Conservation (phyloP, 2,797 vertebrate genomes). For the Tapera naevia region DNA sequence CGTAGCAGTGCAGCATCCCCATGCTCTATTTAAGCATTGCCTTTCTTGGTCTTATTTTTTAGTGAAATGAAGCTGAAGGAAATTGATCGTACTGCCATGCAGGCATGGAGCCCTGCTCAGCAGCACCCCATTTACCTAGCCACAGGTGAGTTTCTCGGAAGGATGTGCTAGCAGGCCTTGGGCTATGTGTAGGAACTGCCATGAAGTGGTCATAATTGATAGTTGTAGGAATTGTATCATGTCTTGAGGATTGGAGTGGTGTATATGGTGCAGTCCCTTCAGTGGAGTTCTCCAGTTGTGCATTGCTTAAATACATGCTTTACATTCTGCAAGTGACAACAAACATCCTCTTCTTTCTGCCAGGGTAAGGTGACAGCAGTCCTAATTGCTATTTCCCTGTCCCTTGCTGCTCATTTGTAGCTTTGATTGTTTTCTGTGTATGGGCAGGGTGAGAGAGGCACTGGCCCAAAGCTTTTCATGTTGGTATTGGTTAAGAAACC, state of each 20-base stretch:
- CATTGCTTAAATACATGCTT: fast-evolving
- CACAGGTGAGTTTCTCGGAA: conserved; percentile 80
- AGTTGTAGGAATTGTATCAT: not conserved
- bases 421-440: fast-evolving
- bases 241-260: not conserved
- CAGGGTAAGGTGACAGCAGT: not conserved
- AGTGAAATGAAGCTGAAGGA: conserved; percentile 96
- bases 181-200: fast-evolving
- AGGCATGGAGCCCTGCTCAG: conserved; percentile 95
- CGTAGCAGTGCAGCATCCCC: not conserved
- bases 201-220: fast-evolving
- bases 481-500: not conserved
- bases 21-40: fast-evolving
- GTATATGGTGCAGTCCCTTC: fast-evolving
- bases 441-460: not conserved
- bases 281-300: not conserved
- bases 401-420: not conserved
- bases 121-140: conserved; percentile 95
- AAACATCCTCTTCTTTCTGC: not conserved
- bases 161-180: fast-evolving
- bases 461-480: not conserved
- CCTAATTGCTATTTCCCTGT: fast-evolving
- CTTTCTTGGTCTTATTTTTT: not conserved
- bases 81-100: conserved; percentile 93
- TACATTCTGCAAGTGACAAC: not conserved